Conservation (phyloP, 2,888 invertebrate species). For the Spatulosminthurus flaviceps region DNA sequence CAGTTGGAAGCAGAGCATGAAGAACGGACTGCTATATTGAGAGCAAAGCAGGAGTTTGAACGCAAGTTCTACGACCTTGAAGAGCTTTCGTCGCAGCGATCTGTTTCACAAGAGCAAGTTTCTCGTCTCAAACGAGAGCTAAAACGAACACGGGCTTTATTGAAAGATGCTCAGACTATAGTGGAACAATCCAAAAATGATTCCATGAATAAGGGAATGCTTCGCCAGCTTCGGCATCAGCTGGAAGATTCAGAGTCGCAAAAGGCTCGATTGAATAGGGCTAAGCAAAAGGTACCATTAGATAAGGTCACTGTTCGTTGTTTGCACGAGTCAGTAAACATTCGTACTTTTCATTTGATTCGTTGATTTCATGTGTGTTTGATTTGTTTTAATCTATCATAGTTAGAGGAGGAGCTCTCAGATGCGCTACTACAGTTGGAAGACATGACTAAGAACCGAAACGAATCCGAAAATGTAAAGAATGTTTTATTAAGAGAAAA, state of each 20-base stretch:
- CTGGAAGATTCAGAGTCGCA: slow-evolving; percentile 65
- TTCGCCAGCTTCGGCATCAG: slow-evolving; percentile 81
- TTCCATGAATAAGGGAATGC: slow-evolving; percentile 80
- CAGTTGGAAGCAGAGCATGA: slow-evolving; percentile 94
- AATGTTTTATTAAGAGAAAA: slow-evolving; percentile 79
- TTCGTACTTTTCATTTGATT: not conserved
- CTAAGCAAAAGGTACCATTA: slow-evolving; percentile 63
- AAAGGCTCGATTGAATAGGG: slow-evolving; percentile 56
- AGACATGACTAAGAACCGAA: slow-evolving; percentile 77
- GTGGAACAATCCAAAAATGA: slow-evolving; percentile 88
- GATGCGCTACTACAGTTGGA: slow-evolving; percentile 86
- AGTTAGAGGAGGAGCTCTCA: slow-evolving; percentile 80
- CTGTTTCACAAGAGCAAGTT: slow-evolving; percentile 77
- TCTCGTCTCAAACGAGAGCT: slow-evolving; percentile 84
- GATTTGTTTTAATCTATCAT: not conserved
- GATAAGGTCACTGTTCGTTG: no score
- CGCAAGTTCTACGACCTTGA: slow-evolving; percentile 81
- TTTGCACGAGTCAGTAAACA: no score
- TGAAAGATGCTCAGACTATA: slow-evolving; percentile 92
- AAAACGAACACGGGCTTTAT: slow-evolving; percentile 85
- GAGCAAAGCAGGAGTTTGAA: slow-evolving; percentile 92
- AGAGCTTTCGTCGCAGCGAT: slow-evolving; percentile 71
- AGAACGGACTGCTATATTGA: slow-evolving; percentile 82
- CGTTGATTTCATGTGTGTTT: not conserved
- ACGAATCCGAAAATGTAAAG: slow-evolving; percentile 83